Evolutionary conservation across 2,797 vertebrate genomes (phyloP).

Genomic region (Hapalemur alaotrensis): DNA sequence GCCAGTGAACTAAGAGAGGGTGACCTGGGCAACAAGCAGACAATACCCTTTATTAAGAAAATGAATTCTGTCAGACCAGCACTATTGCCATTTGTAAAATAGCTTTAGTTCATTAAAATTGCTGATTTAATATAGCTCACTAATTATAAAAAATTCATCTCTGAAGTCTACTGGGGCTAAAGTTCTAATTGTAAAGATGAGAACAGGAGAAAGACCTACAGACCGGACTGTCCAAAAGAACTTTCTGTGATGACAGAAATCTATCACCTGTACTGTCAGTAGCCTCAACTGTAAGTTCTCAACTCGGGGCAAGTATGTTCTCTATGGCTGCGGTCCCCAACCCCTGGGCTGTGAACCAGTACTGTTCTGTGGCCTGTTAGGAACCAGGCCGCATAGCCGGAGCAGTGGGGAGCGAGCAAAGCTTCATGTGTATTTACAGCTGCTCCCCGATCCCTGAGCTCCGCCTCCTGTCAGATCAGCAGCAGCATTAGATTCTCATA

Average conservation of each 20-base stretch:
- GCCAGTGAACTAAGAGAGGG: not conserved
- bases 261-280: not conserved
- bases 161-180: not conserved
- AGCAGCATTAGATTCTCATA: too few species aligned
- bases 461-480: too few species aligned
- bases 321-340: not conserved
- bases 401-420: too few species aligned
- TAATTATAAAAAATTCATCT: not conserved
- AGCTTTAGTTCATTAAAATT: not conserved
- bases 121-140: not conserved
- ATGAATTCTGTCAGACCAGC: not conserved
- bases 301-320: not conserved
- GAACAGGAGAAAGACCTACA: not conserved
- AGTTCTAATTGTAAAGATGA: not conserved
- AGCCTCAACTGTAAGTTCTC: not conserved
- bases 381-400: too few species aligned
- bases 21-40: not conserved
- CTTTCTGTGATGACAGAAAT: not conserved
- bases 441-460: too few species aligned
- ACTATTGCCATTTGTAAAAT: not conserved
- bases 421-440: too few species aligned
- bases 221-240: not conserved
- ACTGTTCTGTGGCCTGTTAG: too few species aligned
- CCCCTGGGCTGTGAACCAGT: too few species aligned
- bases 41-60: not conserved